A percentile compares a stretch with the other conserved stretches of the same genome.
phyloP scores from a whole-genome alignment of 2,888 invertebrate genomes.

The Volucella bombylans region DNA sequence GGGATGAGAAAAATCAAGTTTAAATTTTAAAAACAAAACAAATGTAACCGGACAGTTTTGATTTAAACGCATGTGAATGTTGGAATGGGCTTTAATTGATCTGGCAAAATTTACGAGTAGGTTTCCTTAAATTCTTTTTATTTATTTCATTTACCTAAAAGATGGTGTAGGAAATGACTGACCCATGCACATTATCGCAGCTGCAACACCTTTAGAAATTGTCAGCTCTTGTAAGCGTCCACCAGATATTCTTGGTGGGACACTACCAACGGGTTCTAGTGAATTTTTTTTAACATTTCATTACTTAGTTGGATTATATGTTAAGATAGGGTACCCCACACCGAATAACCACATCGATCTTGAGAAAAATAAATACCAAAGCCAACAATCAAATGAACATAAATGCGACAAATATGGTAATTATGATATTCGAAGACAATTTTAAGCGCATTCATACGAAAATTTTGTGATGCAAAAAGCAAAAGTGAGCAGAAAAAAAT shows the following conservation, averaged over 20 bases:
- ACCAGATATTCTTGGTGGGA: conserved; percentile 83
- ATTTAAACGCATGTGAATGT: conserved; percentile 71
- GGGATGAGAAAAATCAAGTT: conserved; percentile 72
- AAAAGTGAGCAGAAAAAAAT: conserved; percentile 6
- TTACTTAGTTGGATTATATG: background rate
- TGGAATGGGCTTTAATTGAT: conserved; percentile 15
- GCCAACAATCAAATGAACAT: conserved; percentile 65
- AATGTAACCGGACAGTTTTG: background rate
- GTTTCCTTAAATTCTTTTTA: conserved; percentile 65
- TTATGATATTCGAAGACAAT: conserved; percentile 24
- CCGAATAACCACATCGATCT: conserved; percentile 16
- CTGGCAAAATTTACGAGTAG: conserved; percentile 39
- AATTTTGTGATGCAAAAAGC: conserved; percentile 5
- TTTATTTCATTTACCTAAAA: conserved; percentile 83
- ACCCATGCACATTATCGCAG: conserved; percentile 84
- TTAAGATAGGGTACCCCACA: conserved; percentile 68
- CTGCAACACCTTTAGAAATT: conserved; percentile 73
- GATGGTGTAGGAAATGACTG: conserved; percentile 84
- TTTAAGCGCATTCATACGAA: conserved; percentile 25
- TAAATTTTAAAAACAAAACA: background rate
- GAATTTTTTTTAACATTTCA: background rate
- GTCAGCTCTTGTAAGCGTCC: conserved; percentile 84
- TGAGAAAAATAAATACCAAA: conserved; percentile 23
- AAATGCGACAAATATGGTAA: conserved; percentile 54
- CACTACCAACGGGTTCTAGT: conserved; percentile 84